Conservation (phyloP, 2,113 vertebrate genomes). For the rabbit (Oryctolagus cuniculus) region DNA sequence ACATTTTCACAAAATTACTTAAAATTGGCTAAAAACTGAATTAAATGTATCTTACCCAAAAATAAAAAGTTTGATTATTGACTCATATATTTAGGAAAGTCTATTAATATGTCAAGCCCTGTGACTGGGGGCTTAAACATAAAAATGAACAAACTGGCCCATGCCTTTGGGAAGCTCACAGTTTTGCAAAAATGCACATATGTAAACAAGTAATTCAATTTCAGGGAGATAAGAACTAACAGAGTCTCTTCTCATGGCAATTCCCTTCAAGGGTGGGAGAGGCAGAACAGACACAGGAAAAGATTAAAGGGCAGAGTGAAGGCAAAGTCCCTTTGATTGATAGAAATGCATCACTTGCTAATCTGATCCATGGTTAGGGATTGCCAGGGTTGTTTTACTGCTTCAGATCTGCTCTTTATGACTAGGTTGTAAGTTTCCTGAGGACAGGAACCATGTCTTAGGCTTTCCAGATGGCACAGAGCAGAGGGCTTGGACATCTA, state of each 20-base stretch:
- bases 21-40: constrained; percentile 20
- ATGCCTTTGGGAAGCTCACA: not conserved
- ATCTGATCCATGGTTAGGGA: not conserved
- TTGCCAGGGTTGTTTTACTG: not conserved
- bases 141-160: not conserved
- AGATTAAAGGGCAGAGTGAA: not conserved
- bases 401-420: constrained; percentile 5
- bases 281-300: no score
- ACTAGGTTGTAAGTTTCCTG: constrained; percentile 18
- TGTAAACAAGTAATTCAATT: not conserved
- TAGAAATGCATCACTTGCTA: not conserved
- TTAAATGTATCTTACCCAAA: constrained; percentile 2
- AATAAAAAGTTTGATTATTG: constrained; percentile 12
- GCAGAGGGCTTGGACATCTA: not conserved
- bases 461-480: not conserved
- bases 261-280: not conserved
- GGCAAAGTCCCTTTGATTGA: not conserved
- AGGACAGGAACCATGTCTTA: not conserved
- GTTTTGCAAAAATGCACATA: not conserved
- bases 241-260: not conserved
- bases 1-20: not conserved
- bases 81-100: not conserved
- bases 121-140: not conserved
- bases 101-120: not conserved
- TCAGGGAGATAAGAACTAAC: not conserved